These are phyloP conservation scores for Pteronotus mesoamericanus DNA, from an alignment of 2,797 vertebrate genomes.

Conservation along the genomic window DNA sequence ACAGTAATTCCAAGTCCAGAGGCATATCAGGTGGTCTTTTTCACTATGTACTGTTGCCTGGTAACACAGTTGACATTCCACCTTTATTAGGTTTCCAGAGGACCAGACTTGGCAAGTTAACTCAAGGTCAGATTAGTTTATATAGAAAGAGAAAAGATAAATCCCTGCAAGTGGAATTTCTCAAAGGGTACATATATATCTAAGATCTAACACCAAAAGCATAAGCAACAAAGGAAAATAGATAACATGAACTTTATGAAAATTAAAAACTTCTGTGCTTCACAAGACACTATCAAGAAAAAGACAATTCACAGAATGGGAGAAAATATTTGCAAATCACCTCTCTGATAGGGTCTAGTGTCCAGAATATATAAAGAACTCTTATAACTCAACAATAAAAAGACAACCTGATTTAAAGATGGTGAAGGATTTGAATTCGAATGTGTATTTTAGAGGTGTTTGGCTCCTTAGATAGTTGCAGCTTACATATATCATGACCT, in stretches of 20 bases:
- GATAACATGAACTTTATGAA: background rate
- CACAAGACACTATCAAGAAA: background rate
- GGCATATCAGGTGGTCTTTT: background rate
- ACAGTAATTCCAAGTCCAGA: background rate
- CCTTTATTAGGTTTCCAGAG: background rate
- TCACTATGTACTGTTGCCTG: background rate
- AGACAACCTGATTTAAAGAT: background rate
- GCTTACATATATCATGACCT: background rate
- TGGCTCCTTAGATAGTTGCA: background rate
- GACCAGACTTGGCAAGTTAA: constrained; percentile 7
- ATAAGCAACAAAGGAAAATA: background rate
- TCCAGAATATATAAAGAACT: background rate
- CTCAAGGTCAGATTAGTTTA: background rate
- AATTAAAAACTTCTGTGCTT: background rate
- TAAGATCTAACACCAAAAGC: background rate
- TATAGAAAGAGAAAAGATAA: background rate
- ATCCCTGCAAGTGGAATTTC: background rate
- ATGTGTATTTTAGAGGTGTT: background rate
- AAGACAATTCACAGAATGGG: background rate
- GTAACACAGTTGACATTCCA: background rate
- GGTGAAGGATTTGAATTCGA: background rate
- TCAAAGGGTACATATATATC: background rate
- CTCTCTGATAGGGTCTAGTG: background rate
- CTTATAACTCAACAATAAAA: background rate
- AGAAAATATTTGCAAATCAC: background rate